phyloP scores from a whole-genome alignment of 2,797 vertebrate genomes.

The Molossus alvarezi region DNA sequence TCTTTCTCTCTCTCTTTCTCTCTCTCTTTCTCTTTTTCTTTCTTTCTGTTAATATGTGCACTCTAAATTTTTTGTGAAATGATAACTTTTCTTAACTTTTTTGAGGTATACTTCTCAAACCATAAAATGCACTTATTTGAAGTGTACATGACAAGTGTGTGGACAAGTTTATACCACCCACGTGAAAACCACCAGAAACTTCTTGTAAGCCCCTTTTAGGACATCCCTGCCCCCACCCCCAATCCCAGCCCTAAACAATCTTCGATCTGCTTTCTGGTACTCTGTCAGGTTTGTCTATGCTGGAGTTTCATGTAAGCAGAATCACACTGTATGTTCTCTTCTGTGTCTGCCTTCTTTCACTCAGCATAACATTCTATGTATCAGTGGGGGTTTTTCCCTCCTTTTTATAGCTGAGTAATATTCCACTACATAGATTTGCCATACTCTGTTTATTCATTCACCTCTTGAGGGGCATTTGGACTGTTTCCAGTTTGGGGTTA shows the following conservation, averaged over 20 bases:
- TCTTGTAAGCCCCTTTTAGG: neutral
- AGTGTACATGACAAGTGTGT: neutral
- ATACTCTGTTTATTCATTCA: accelerated
- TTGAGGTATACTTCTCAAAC: neutral
- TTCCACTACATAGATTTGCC: neutral
- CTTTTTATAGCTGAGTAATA: neutral
- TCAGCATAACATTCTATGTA: accelerated
- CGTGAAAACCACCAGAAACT: neutral
- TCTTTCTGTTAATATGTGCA: no score
- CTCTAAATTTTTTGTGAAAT: neutral
- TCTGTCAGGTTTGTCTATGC: neutral
- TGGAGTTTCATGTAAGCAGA: neutral
- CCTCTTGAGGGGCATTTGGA: neutral
- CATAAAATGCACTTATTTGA: neutral
- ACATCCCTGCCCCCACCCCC: neutral
- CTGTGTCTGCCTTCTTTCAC: neutral
- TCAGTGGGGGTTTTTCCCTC: no score
- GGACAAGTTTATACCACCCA: no score
- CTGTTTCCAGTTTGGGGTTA: neutral
- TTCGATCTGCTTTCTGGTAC: neutral
- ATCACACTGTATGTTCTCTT: accelerated
- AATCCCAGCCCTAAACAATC: neutral
- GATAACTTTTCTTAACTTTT: neutral
- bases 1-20: no score
- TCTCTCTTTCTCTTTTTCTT: no score